These are phyloP conservation scores for Oxygymnocypris stewartii DNA, from an alignment of 2,113 vertebrate species.

Conservation along the genomic window DNA sequence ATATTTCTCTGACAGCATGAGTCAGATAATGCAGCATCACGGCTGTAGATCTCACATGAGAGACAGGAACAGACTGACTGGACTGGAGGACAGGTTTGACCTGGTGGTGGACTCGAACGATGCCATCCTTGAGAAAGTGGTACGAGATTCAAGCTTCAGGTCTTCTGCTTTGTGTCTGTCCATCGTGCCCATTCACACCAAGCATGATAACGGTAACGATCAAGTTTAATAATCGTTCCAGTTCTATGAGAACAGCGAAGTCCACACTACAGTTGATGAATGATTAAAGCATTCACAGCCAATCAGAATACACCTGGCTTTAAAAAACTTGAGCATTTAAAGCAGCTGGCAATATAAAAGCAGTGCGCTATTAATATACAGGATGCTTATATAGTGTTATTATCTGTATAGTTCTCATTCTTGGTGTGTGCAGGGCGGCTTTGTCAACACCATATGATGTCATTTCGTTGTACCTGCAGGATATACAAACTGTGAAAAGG, in stretches of 20 bases:
- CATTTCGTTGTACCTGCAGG: neutral
- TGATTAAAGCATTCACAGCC: too few species aligned
- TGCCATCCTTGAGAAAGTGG: slow-evolving; percentile 92
- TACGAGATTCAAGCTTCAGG: too few species aligned
- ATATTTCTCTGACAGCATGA: slow-evolving; percentile 81
- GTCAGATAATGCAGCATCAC: slow-evolving; percentile 90
- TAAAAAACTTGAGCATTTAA: neutral
- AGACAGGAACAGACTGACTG: slow-evolving; percentile 81
- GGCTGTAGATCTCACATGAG: slow-evolving; percentile 84
- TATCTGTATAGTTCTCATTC: neutral
- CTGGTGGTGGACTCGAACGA: slow-evolving; percentile 93
- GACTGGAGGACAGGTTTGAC: slow-evolving; percentile 91
- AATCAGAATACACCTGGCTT: too few species aligned
- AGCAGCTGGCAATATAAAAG: neutral
- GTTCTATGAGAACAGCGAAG: too few species aligned
- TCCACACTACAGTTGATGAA: too few species aligned
- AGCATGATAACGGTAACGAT: neutral
- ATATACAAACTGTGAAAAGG: neutral
- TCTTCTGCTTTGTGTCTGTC: neutral
- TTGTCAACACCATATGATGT: neutral
- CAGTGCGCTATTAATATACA: neutral
- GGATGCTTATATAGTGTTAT: neutral
- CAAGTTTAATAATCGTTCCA: too few species aligned
- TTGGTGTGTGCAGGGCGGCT: neutral
- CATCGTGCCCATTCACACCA: neutral